A percentile compares a stretch with the other conserved stretches of the same genome.
Conservation (phyloP, 2,113 vertebrate species). For the Stegostoma tigrinum region DNA sequence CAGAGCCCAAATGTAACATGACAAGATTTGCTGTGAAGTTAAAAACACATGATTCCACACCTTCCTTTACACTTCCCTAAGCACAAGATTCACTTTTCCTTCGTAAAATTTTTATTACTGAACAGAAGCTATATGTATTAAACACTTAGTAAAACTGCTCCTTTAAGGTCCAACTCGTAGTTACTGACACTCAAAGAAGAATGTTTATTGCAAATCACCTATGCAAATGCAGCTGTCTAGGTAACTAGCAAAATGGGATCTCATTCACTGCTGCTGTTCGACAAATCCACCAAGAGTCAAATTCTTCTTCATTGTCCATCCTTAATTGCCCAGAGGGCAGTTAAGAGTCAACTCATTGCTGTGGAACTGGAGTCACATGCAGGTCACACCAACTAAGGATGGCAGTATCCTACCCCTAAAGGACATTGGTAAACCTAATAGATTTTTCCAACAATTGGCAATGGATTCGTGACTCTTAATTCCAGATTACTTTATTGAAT, state of each 20-base stretch:
- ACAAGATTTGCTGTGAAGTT: not conserved
- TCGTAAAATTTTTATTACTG: not conserved
- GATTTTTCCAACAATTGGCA: too few relatives aligned
- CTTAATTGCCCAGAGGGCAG: too few relatives aligned
- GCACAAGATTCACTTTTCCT: not conserved
- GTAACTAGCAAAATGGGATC: too few relatives aligned
- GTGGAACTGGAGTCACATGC: too few relatives aligned
- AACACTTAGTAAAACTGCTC: not conserved
- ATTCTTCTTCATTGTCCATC: not conserved
- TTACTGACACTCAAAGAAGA: not conserved
- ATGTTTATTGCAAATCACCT: not conserved
- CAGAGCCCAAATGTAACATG: not conserved
- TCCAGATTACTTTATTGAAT: too few relatives aligned
- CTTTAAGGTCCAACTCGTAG: not conserved
- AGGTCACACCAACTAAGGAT: too few relatives aligned
- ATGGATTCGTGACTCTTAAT: too few relatives aligned
- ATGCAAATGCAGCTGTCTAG: not conserved
- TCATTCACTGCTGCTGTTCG: too few relatives aligned
- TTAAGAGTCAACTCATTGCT: too few relatives aligned
- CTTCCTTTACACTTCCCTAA: not conserved
- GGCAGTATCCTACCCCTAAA: too few relatives aligned
- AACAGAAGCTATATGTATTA: not conserved
- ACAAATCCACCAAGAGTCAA: not conserved
- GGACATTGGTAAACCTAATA: too few relatives aligned
- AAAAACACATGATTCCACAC: not conserved